Base-by-base conservation (phyloP, 1,140 invertebrate genomes). In the Gryllus bimaculatus region DNA sequence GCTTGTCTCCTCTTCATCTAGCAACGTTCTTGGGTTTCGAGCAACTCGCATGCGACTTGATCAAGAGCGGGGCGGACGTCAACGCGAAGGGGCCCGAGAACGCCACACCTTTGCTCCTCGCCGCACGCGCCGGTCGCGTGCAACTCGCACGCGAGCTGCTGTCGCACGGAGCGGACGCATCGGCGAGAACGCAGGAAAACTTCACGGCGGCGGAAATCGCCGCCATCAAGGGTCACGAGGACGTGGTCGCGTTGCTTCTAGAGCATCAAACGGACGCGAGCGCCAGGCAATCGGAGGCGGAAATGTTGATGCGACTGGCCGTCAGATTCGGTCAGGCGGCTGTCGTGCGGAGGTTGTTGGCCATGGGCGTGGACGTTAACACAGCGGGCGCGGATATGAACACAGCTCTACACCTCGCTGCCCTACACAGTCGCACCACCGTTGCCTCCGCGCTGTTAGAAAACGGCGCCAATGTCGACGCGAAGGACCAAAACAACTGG, bases 221-320 rank as follows among this genome's bases (percentile, higher is more conserved):
- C 0, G 91, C 93, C 0, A 87, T 91, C 26, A 90, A 92, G 0
- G 73, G 48, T 66, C 15, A 74, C 8, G 82, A 94, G 47, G 84
- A 90, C 49, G 88, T 89, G 81, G 89, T 91, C 48, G 82, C 85
- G 21, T 82, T 88, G 13, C 84, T 92, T 66, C 80, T 92, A 8
- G 84, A 87, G 74, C 26, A 39, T 39, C 26, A 39, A 39, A 39
- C 26, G 26, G 26, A 39, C 26, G 26, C 87, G 85, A 91, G 49
- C 74, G 21, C 7, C 98, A 98, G 84, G 26, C 26, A 5, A 39
- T 39, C 26, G 5, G 26, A 39, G 26, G 26, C 26, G 26, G 26
- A 39, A 1, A 39, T 39, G 92, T 95, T 78, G 94, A 95, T 86
- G 96, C 98, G 83, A 93, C 96, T 83, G 96, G 93, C 4, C 87